phyloP scores from a whole-genome alignment of 2,797 vertebrate species.

The Sebastes oblongus region DNA sequence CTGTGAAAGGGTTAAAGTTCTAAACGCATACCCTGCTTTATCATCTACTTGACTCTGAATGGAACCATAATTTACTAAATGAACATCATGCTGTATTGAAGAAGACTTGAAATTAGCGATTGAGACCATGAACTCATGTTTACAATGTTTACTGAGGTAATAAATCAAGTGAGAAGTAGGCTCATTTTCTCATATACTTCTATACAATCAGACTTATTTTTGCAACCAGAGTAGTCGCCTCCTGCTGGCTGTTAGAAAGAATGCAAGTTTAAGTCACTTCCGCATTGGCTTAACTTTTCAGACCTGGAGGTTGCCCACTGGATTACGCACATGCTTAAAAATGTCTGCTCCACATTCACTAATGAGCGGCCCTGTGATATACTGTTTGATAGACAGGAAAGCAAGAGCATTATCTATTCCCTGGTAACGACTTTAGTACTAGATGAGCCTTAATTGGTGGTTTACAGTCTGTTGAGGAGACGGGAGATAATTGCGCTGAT shows the following conservation, averaged over 20 bases:
- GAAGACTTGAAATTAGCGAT: too few species aligned
- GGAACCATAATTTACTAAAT: too few species aligned
- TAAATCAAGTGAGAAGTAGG: background rate
- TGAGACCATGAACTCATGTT: background rate
- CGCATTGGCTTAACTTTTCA: background rate
- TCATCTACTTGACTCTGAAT: too few species aligned
- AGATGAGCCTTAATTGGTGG: conserved; percentile 52
- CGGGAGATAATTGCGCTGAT: conserved; percentile 48
- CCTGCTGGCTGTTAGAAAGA: background rate
- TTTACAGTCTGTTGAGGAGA: conserved; percentile 26
- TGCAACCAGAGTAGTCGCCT: background rate
- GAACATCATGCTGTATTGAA: too few species aligned
- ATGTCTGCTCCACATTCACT: background rate
- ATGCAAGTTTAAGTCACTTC: background rate
- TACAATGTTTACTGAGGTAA: background rate
- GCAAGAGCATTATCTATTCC: conserved; percentile 39
- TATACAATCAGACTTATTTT: accelerated
- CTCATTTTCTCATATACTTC: background rate
- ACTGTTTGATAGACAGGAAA: conserved; percentile 23
- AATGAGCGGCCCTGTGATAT: background rate
- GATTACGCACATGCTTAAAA: background rate
- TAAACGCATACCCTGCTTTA: too few species aligned
- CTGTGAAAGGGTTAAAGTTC: too few species aligned
- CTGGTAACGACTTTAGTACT: conserved; percentile 22
- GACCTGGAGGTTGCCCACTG: background rate